phyloP scores from a whole-genome alignment of 2,113 vertebrate genomes.

The Hippocampus abdominalis region DNA sequence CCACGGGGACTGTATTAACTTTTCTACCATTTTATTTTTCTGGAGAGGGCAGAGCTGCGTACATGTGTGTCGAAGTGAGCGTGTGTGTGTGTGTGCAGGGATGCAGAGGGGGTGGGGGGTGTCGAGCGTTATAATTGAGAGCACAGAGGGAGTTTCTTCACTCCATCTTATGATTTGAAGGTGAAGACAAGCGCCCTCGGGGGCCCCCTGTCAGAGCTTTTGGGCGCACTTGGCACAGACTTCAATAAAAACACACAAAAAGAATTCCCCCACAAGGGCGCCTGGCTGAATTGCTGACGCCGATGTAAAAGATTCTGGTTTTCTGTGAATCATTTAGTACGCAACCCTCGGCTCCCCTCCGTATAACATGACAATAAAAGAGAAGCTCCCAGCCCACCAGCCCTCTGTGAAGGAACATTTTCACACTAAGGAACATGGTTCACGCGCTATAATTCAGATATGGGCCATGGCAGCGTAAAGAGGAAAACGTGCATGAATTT shows the following conservation, averaged over 20 bases:
- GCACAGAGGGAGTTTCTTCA: slow-evolving; percentile 98
- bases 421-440: neutral
- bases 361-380: slow-evolving; percentile 81
- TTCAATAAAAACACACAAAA: slow-evolving; percentile 88
- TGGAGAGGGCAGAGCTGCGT: slow-evolving; percentile 54
- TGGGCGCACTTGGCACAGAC: slow-evolving; percentile 91
- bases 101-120: slow-evolving; percentile 42
- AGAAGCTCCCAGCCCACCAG: slow-evolving; percentile 44
- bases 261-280: slow-evolving; percentile 93
- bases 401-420: neutral
- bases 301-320: slow-evolving; percentile 94
- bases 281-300: slow-evolving; percentile 92
- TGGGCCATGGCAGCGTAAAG: neutral
- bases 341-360: slow-evolving; percentile 80
- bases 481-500: neutral
- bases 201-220: slow-evolving; percentile 94
- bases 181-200: slow-evolving; percentile 99
- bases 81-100: neutral
- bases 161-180: slow-evolving; percentile 99
- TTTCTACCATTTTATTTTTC: slow-evolving; percentile 84
- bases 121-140: slow-evolving; percentile 93
- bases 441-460: neutral
- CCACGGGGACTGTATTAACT: slow-evolving; percentile 98
- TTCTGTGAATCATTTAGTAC: slow-evolving; percentile 94
- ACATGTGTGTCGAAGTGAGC: neutral